Evolutionary conservation across 2,888 invertebrate species (phyloP).

Genomic region (Cynaeus angustus): DNA sequence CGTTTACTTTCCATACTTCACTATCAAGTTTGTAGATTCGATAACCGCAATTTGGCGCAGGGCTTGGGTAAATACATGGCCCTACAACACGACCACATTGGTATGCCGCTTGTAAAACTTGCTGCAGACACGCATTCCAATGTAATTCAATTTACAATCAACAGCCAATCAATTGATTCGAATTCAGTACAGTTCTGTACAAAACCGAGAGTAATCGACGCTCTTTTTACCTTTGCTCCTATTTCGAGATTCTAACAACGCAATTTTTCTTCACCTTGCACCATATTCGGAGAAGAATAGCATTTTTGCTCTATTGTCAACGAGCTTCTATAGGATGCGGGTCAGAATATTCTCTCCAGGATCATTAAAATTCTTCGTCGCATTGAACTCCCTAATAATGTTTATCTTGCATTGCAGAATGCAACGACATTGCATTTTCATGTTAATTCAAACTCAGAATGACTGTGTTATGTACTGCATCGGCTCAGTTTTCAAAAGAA

Average conservation of each 20-base stretch:
- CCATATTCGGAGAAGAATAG: conserved; percentile 21
- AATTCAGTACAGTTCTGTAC: conserved; percentile 71
- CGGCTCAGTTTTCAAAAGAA: neutral
- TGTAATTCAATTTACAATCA: conserved; percentile 76
- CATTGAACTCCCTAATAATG: conserved; percentile 13
- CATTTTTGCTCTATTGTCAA: conserved; percentile 19
- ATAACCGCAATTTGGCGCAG: conserved; percentile 59
- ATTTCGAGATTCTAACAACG: conserved; percentile 24
- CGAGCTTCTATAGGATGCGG: conserved; percentile 6
- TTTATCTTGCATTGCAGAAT: conserved; percentile 2
- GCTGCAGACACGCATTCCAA: conserved; percentile 72
- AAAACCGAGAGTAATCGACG: conserved; percentile 55
- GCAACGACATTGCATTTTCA: conserved; percentile 1
- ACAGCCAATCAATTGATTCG: conserved; percentile 76
- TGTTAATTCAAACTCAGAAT: conserved; percentile 1
- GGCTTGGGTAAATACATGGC: conserved; percentile 53
- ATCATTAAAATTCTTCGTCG: conserved; percentile 19
- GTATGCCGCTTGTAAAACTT: conserved; percentile 64
- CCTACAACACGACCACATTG: conserved; percentile 61
- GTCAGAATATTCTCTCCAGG: conserved; percentile 2
- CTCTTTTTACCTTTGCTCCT: conserved; percentile 50
- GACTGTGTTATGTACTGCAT: neutral
- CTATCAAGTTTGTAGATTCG: conserved; percentile 53
- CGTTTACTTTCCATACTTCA: conserved; percentile 31
- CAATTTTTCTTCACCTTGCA: conserved; percentile 33